These are phyloP conservation scores for Melinaea menophilus DNA, from an alignment of 2,888 invertebrate genomes.

Conservation along the genomic window DNA sequence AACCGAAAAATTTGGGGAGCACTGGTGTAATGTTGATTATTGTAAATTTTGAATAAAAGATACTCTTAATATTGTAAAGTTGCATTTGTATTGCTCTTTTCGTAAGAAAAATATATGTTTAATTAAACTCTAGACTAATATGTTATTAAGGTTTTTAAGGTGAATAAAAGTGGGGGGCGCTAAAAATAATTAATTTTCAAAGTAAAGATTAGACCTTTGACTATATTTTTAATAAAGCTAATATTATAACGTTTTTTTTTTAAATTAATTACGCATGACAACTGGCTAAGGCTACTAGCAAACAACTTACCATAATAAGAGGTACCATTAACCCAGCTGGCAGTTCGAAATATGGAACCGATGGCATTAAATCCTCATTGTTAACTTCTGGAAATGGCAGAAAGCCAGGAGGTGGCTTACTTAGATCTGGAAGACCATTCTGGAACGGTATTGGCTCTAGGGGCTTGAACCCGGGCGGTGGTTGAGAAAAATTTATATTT, in stretches of 20 bases:
- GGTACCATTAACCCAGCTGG: slow-evolving; percentile 99
- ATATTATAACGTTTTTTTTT: background rate
- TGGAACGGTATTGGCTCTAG: slow-evolving; percentile 64
- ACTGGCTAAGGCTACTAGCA: background rate
- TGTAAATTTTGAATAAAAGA: too few species aligned
- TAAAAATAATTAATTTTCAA: too few species aligned
- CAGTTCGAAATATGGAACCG: slow-evolving; percentile 96
- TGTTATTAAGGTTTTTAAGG: too few species aligned
- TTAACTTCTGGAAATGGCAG: slow-evolving; percentile 69
- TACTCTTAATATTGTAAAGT: too few species aligned
- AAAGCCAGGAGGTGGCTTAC: slow-evolving; percentile 92
- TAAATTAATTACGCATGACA: background rate
- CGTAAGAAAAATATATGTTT: too few species aligned
- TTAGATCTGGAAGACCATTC: slow-evolving; percentile 87
- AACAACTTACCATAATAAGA: slow-evolving; percentile 86
- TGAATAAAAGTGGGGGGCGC: too few species aligned
- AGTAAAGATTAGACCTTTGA: too few species aligned
- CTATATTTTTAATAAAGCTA: too few species aligned
- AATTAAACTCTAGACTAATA: too few species aligned
- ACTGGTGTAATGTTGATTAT: too few species aligned
- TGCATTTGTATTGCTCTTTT: too few species aligned
- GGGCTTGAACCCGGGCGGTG: slow-evolving; percentile 68
- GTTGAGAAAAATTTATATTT: slow-evolving; percentile 70
- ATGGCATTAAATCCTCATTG: slow-evolving; percentile 88
- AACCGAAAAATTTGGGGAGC: too few species aligned